A percentile compares a stretch with the other conserved stretches of the same genome.
These are phyloP conservation scores for Drosophila cracens DNA, from an alignment of 2,888 invertebrate genomes.

Conservation along the genomic window DNA sequence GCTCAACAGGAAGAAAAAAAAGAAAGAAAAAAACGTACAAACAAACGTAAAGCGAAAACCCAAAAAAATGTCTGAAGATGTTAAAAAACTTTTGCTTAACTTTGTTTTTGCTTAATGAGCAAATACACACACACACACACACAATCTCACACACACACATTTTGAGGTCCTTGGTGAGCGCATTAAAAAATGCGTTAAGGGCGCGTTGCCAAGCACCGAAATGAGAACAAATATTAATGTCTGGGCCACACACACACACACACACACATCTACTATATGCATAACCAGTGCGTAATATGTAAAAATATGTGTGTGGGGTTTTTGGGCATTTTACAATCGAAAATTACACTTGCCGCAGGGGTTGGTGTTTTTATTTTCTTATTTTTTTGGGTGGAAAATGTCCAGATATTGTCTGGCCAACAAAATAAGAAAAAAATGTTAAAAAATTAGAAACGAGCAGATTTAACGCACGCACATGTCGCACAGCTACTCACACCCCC, in stretches of 20 bases:
- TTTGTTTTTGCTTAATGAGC: constrained; percentile 83
- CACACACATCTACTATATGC: constrained; percentile 17
- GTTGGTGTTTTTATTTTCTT: constrained; percentile 53
- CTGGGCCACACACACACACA: constrained; percentile 64
- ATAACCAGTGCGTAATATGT: constrained; percentile 52
- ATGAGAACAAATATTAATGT: constrained; percentile 78
- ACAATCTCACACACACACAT: constrained; percentile 27
- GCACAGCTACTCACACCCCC: constrained; percentile 29
- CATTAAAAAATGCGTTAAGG: constrained; percentile 78
- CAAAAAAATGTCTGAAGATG: constrained; percentile 79
- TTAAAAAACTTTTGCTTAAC: constrained; percentile 76
- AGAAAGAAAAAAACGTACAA: constrained; percentile 38
- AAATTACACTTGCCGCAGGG: constrained; percentile 73
- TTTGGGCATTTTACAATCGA: constrained; percentile 36
- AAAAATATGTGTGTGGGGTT: constrained; percentile 43
- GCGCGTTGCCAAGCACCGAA: constrained; percentile 70
- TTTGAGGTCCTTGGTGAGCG: constrained; percentile 43
- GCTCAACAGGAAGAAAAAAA: constrained; percentile 41
- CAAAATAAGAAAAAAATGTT: constrained; percentile 38
- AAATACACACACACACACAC: constrained; percentile 69
- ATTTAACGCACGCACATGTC: constrained; percentile 73
- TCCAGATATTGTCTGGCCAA: constrained; percentile 60
- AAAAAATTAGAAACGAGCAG: constrained; percentile 72
- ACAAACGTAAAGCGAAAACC: constrained; percentile 68
- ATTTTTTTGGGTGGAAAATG: constrained; percentile 51